Evolutionary conservation across 2,797 vertebrate genomes (phyloP), one percentile per base, ranked within the genome.

Genomic region (Rhadinocentrus ornatus): DNA sequence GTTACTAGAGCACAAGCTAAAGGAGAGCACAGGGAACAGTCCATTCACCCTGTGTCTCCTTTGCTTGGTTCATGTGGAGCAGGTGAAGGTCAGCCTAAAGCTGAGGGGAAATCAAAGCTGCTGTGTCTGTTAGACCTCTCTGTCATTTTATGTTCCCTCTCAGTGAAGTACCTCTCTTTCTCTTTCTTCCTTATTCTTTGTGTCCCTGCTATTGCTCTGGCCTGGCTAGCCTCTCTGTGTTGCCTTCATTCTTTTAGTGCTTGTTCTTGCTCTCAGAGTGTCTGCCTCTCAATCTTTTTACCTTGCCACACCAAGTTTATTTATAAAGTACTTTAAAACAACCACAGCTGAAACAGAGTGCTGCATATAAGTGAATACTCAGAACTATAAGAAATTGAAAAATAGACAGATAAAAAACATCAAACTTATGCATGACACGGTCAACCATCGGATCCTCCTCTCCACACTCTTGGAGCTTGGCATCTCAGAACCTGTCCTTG

Each of bases 81-180:
- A 85, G 90, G 92, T 92, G 90, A 93, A 94, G 93, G 93, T 94
- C 91, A 92, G 75, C 75, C 75, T 78, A 79, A 89, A 86, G 90
- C 91, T 86, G 89, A 90, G 86, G 84, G 88, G 89, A 91, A 90
- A 93, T 93, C 91, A 94, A 93, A 93, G 92, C 78, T 62, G 73
- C 82, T 62, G 62, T 89, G 83, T 86, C 86, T 81, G 78, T 71
- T 79, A 82, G 87, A 85, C 87, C 85, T 86, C 71, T 80, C 77
- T 81, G 87, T 86, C 89, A 88, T 68, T 90, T 86, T 86, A 81
- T 87, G 85, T 82, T 81, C 79, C 50, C 77, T 75, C 78, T 84
- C 86, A 62, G 66, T 67, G 72, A 73, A 89, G 79, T 71, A 76
- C 75, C 56, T 29, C 78, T 37, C 76, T n/a, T n/a, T 29, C 66